Evolutionary conservation across 2,113 vertebrate genomes (phyloP).

Genomic region (Corvus cornix): DNA sequence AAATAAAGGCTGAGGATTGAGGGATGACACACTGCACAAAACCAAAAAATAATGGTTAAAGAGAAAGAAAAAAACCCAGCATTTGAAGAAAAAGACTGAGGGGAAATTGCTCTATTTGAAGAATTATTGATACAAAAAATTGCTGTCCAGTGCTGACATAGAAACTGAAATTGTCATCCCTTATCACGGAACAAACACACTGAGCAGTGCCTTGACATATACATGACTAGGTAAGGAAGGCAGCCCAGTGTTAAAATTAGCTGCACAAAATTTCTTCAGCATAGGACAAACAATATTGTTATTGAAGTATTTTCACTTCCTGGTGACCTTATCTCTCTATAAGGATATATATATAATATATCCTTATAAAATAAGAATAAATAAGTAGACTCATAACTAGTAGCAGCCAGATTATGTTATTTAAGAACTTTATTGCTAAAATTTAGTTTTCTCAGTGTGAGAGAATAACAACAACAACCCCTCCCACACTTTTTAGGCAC

Average conservation of each 20-base stretch:
- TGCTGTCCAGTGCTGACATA: not conserved
- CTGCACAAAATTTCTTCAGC: not conserved
- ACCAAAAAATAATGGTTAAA: not conserved
- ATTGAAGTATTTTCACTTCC: not conserved
- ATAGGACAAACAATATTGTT: not conserved
- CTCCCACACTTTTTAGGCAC: not conserved
- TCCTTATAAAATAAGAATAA: not conserved
- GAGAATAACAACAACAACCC: not conserved
- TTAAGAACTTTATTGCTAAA: not conserved
- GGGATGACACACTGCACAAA: not conserved
- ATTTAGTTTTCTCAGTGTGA: not conserved
- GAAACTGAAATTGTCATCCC: not conserved
- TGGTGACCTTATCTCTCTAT: not conserved
- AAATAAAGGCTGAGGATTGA: not conserved
- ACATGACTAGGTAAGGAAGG: not conserved
- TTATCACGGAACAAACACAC: not conserved
- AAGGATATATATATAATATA: not conserved
- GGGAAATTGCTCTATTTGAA: not conserved
- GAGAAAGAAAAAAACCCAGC: not conserved
- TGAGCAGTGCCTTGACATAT: not conserved
- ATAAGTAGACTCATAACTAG: not conserved
- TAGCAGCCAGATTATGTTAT: not conserved
- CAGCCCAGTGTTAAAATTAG: not conserved
- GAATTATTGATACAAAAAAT: not conserved
- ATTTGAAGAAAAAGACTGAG: not conserved